Evolutionary conservation across 1,140 invertebrate species (phyloP), one percentile per base, ranked within the genome.

Genomic region (Pogonus chalceus): DNA sequence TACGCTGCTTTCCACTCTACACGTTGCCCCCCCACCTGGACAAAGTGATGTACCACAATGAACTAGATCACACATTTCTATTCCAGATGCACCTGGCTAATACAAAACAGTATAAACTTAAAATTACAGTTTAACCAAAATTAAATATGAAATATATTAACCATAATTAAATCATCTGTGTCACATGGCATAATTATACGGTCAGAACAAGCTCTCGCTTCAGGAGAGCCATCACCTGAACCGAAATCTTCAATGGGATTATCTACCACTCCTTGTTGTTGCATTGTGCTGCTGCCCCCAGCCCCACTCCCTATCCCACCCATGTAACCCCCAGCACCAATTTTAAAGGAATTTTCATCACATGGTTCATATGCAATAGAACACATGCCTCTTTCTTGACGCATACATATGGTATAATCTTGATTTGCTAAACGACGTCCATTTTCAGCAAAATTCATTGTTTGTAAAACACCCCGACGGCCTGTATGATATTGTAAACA

Each of bases 371-470:
- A 90, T 1, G 78, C 72, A n/a, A 90, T 81, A 9, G 84, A 83
- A 61, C 87, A 90, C 77, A 81, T 82, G 0, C 78, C 79, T 10
- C 66, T 62, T 60, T 85, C 84, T 58, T 84, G 81, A 12, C 85
- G 70, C 37, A 88, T 75, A 61, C 87, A 90, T n/a, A 87, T 79
- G 37, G 77, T 74, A 67, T 90, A 88, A 62, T 88, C 81, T 59
- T 88, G 86, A 56, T 81, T 73, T 0, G 88, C 83, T n/a, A 90
- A 67, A 58, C 87, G 85, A 1, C 87, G 74, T 0, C 87, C 87
- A 64, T 90, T 90, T 1, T 83, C 80, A 1, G 86, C 80, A 63
- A 81, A 90, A 66, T 90, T 90, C 64, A 89, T 81, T 0, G 85
- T 88, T 65, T 81, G 78, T 35, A 87, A 72, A 1, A 77, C 77